These are phyloP conservation scores for Malurus cyaneus DNA, from an alignment of 2,113 vertebrate genomes.

Conservation along the genomic window DNA sequence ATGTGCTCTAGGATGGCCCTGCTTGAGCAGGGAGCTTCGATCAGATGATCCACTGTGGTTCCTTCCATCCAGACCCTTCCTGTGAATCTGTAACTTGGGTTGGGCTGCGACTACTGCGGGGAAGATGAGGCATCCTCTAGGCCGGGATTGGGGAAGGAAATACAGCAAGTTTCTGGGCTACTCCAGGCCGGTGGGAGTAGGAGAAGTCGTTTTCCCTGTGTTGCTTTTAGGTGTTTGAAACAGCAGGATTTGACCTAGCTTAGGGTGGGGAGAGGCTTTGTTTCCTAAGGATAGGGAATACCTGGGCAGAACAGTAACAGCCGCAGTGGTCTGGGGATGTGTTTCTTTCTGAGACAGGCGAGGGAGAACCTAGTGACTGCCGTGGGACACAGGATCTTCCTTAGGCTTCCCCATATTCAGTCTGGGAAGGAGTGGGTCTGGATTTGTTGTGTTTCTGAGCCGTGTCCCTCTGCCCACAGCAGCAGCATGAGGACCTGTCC, in stretches of 20 bases:
- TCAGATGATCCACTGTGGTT: background rate
- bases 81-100: background rate
- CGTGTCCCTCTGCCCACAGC: conserved; percentile 36
- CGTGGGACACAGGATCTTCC: rapidly evolving
- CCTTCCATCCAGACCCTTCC: background rate
- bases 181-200: background rate
- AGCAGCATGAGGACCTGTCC: conserved; percentile 85
- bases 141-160: rapidly evolving
- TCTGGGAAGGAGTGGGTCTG: background rate
- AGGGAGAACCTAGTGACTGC: background rate
- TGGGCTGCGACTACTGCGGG: rapidly evolving
- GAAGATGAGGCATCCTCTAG: too few relatives aligned
- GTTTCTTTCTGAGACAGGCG: rapidly evolving
- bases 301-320: background rate
- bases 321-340: rapidly evolving
- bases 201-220: rapidly evolving
- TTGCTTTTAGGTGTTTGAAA: background rate
- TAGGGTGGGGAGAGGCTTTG: rapidly evolving
- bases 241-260: background rate
- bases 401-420: rapidly evolving
- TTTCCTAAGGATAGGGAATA: rapidly evolving
- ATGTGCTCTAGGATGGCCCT: background rate
- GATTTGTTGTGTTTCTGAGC: background rate
- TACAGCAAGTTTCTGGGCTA: background rate
- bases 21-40: background rate